Evolutionary conservation across 2,888 invertebrate species (phyloP).

Genomic region (Gortyna flavago): DNA sequence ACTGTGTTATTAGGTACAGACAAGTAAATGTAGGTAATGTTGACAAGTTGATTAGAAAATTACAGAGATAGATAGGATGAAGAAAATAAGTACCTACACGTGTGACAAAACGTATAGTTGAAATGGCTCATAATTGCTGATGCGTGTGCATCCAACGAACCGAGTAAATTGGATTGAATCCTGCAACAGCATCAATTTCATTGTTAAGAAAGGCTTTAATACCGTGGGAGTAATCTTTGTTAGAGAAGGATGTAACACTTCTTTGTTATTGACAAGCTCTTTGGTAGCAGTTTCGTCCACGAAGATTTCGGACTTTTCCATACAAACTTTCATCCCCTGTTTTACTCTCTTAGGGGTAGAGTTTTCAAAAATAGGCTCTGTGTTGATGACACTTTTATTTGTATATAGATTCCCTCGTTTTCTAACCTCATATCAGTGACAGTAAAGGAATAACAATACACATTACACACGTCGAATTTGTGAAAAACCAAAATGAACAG

Average conservation of each 20-base stretch:
- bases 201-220: slow-evolving; percentile 66
- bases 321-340: background rate
- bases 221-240: slow-evolving; percentile 69
- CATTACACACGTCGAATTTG: slow-evolving; percentile 16
- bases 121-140: slow-evolving; percentile 67
- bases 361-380: background rate
- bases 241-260: slow-evolving; percentile 20
- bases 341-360: background rate
- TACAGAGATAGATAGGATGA: slow-evolving; percentile 35
- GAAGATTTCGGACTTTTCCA: background rate
- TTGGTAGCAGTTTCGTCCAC: background rate
- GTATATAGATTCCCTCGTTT: slow-evolving; percentile 4
- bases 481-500: slow-evolving; percentile 18
- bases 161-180: slow-evolving; percentile 70
- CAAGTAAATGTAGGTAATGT: slow-evolving; percentile 26
- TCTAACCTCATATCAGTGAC: slow-evolving; percentile 6
- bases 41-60: slow-evolving; percentile 60
- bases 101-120: slow-evolving; percentile 66
- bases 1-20: slow-evolving; percentile 1
- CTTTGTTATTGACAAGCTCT: slow-evolving; percentile 13
- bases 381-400: background rate
- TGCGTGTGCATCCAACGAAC: slow-evolving; percentile 68
- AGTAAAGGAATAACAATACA: slow-evolving; percentile 32
- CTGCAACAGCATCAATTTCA: slow-evolving; percentile 61
- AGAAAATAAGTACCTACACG: slow-evolving; percentile 62